Base-by-base conservation (phyloP, 2,888 invertebrate species). In the Drosophila prostipennis region DNA sequence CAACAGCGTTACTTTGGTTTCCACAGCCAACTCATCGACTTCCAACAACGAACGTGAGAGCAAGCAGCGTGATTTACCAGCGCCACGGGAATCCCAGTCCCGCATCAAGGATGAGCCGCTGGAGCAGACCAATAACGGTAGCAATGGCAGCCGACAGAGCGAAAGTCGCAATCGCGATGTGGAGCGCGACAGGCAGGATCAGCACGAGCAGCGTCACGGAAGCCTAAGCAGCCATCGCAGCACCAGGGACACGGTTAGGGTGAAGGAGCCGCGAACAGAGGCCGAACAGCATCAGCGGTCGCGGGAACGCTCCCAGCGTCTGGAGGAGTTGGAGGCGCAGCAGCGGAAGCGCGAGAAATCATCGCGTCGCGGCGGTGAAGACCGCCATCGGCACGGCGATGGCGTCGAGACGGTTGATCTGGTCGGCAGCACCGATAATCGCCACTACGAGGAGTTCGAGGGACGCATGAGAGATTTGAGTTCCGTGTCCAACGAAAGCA, bases 401-500 rank as follows among this genome's bases (percentile, higher is more conserved):
- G 72, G 63, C 11, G 45, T 89, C 11, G 90, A 89, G 16, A 76
- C 74, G 1, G 82, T 83, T 34, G 82, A 83, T 52, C 54, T 83
- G 29, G 74, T 83, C 2, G 57, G 75, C 8, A 59, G 71, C 51
- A 74, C 61, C 37, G 59, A 60, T 26, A 79, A 83, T 55, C 87
- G 89, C 58, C 91, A 85, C 19, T 79, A 85, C 42, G 84, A 89
- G 11, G 90, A 89, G 8, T 89, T 79, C 19, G 83, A 89, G 14
- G 80, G 89, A 92, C 94, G 95, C 86, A 95, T 95, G 79, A 93
- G 94, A 76, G 93, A 93, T 90, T 92, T 94, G 77, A 92, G 94
- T 92, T 91, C 92, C 79, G 91, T 94, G 83, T 93, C 93, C 84
- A 90, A 94, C 90, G 88, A 93, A 81, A 92, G 93, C 91, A 92